Base-by-base conservation (phyloP, 2,888 invertebrate genomes). In the Phasia obesa region DNA sequence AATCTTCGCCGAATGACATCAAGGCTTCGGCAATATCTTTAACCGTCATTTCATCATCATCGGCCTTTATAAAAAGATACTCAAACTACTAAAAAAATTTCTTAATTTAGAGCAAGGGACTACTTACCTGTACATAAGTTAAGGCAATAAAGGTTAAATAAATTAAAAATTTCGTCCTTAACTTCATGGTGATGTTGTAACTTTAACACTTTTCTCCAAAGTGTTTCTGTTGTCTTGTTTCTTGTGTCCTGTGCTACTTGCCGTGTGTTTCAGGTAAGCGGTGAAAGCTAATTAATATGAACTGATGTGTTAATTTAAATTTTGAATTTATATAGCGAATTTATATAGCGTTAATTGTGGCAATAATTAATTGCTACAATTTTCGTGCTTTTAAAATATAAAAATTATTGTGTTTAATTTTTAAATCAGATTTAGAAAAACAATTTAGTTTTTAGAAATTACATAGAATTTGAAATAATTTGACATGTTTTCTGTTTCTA, bases 1-100 rank as follows among this genome's bases (percentile, higher is more conserved):
- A 88, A 9, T 73, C 60, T 0, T 86, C 84, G 4, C 76, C 85
- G 11, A 88, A 86, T 13, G 88, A 84, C 5, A 84, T 76, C 1
- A 88, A 51, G 25, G 86, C 38, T 0, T 86, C 87, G 11, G 87
- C 67, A 21, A 75, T 17, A n/a, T 80, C 79, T 23, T 71, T 69
- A 23, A 76, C 59, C 1, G 65, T 44, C 62, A 79, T 69, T 15
- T 27, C 47, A 49, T 73, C 71, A 13, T 79, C 80, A n/a, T 13
- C 77, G 15, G 31, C 71, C 70, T 77, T 44, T 23, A n/a, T 4
- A 2, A 7, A 47, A 47, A 17, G 7, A 47, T 9, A 11, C 11
- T 11, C 11, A 47, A 19, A 62, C 27, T 25, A 15, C 19, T 13
- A 3, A n/a, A 13, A 23, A 35, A 60, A 23, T 15, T 2, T 7